A percentile compares a stretch with the other conserved stretches of the same genome.
Evolutionary conservation across 2,888 invertebrate genomes (phyloP).

Genomic region (Thalpophila matura): DNA sequence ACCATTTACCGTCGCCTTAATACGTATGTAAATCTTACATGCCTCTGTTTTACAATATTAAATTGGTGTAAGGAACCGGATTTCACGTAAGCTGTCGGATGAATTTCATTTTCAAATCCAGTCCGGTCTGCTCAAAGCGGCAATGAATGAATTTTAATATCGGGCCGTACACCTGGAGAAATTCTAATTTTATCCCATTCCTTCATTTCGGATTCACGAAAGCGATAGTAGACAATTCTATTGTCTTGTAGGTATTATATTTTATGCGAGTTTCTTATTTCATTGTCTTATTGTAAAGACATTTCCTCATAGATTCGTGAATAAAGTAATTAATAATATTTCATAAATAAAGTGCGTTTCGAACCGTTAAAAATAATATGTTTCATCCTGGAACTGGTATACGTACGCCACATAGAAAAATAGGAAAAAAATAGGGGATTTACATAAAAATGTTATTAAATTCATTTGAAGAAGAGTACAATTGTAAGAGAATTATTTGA

Average conservation of each 20-base stretch:
- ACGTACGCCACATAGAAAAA: too few relatives aligned
- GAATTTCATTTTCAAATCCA: slow-evolving; percentile 71
- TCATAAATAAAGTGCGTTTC: too few relatives aligned
- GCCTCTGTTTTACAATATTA: slow-evolving; percentile 48
- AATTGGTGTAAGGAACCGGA: slow-evolving; percentile 39
- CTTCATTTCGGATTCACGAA: slow-evolving; percentile 47
- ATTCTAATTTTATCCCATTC: slow-evolving; percentile 48
- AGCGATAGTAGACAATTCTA: slow-evolving; percentile 35
- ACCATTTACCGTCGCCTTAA: too few relatives aligned
- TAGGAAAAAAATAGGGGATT: too few relatives aligned
- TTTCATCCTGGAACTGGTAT: too few relatives aligned
- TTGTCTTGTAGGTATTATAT: slow-evolving; percentile 35
- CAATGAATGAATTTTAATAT: slow-evolving; percentile 72
- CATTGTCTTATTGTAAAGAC: slow-evolving; percentile 11
- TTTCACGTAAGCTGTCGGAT: slow-evolving; percentile 40
- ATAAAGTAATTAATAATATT: too few relatives aligned
- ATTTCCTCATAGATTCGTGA: slow-evolving; percentile 4
- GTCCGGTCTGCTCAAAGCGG: slow-evolving; percentile 59
- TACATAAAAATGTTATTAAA: too few relatives aligned
- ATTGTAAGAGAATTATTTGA: too few relatives aligned
- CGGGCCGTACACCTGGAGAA: slow-evolving; percentile 50
- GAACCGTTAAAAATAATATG: too few relatives aligned
- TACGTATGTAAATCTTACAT: slow-evolving; percentile 24
- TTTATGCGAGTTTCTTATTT: slow-evolving; percentile 40
- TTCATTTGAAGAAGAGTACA: too few relatives aligned